Evolutionary conservation across 1,140 invertebrate species (phyloP), one percentile per base, ranked within the genome.

Genomic region (Araneus ventricosus): DNA sequence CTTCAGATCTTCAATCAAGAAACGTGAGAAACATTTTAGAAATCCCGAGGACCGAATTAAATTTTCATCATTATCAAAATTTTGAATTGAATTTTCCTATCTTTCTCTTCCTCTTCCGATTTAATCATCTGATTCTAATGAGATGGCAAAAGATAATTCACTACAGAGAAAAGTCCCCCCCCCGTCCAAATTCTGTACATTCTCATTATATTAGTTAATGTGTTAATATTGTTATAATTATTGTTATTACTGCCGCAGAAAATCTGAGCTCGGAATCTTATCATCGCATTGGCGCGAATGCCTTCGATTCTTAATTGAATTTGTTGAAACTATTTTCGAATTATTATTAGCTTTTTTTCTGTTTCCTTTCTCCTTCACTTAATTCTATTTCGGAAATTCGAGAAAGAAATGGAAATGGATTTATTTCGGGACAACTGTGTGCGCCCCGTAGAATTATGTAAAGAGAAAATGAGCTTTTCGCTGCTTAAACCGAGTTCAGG

Each of bases 181-280:
- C 37, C 75, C 10, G n/a, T n/a, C n/a, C n/a, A n/a, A 52, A 52
- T 1, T 2, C 70, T 8, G 5, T 5, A 45, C n/a, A 17, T 45
- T 82, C 80, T 82, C 80, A 82, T 82, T 82, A 45, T 82, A 45
- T 82, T 52, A 82, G 80, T 45, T 82, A 82, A 82, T 82, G 39
- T 82, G 80, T 82, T 82, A 45, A 22, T 82, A 82, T 82, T 82
- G 80, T 82, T 45, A 52, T 82, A 82, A 82, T 82, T 82, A 82
- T 82, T 82, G n/a, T 82, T 52, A 45, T 52, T 82, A 82, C 80
- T 27, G 70, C 70, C 5, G 2, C 45, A 37, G 8, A 2, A 75
- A 37, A 75, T 75, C 80, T 22, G 24, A 45, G 41, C 80, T 22
- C 14, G 39, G 41, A 82, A 45, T 82, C 41, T 82, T 45, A 82